Base-by-base conservation (phyloP, 2,888 invertebrate genomes). In the Apocheima hispidaria region DNA sequence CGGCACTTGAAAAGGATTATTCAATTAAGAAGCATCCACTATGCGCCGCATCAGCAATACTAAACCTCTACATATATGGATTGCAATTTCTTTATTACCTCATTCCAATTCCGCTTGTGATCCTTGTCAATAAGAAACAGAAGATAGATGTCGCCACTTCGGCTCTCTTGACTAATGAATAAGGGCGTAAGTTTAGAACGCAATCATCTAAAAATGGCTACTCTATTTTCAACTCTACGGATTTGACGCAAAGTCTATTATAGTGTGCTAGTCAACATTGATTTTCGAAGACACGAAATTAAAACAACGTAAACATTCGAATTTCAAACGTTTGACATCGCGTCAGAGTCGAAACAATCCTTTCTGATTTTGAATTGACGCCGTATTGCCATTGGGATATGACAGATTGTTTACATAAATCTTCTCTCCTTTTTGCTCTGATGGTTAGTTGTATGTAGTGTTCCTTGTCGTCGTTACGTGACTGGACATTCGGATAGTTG, bases 11-110 rank as follows among this genome's bases (percentile, higher is more conserved):
- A 78, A 78, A 75, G 75, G 74, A 77, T 77, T 77, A 75, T 80
- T 81, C 80, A 83, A 83, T 83, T 79, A 81, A 79, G 71, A 63
- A 56, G 74, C 75, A 79, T 81, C 76, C 77, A 79, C 82, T 81
- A 82, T 73, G 68, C 68, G 48, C 58, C 68, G 70, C 74, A 79
- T 81, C 72, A 73, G 72, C 73, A 73, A 75, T 71, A 73, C 75
- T 74, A 73, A 75, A 73, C 69, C 70, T 68, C 66, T 75, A 79
- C 81, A 73, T 79, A 81, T 76, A 82, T 76, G 80, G 74, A 75
- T 73, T 72, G 79, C 82, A 82, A 85, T 84, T 85, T 83, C 84
- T 86, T 84, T 82, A 84, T 82, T 82, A 81, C 79, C 82, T 83
- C 82, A 82, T 84, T 83, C 68, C 73, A 73, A 83, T 82, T 81